Evolutionary conservation across 2,797 vertebrate genomes (phyloP), one percentile per base, ranked within the genome.

Genomic region (Arrhamphus sclerolepis): DNA sequence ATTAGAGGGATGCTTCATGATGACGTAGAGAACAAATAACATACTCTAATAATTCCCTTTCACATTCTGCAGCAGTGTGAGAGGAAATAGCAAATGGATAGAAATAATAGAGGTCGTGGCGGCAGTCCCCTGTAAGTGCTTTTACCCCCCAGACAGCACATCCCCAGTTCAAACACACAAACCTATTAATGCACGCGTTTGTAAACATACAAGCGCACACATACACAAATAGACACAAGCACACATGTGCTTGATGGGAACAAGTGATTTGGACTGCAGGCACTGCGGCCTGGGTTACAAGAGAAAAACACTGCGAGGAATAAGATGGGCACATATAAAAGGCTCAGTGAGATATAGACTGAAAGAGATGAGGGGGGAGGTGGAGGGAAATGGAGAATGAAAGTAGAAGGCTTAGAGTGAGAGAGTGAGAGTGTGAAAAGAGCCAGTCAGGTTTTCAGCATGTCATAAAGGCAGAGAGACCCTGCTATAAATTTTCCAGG

Each of bases 1-100:
- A 88, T 87, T 78, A 88, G 67, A 75, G 59, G 47, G 77, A 84
- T 78, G 81, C 74, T 80, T 84, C 76, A 80, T 81, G 77, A 84
- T 84, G 87, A 85, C 82, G 80, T 2, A 75, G 50, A 72, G 62
- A 79, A 75, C 73, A 85, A 82, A 82, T 77, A 50, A 86, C 85
- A 80, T 62, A 71, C 71, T 74, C 67, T 72, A 70, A 84, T 82
- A 83, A 84, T 80, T 75, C 77, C 62, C 57, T 77, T 79, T 84
- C 50, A 75, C 69, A 62, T 84, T 72, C 75, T 69, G 66, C 39
- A 2, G 55, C 42, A 44, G 61, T 20, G 52, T 31, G 62, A 84
- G 72, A 83, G 73, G 71, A 86, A 84, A 78, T 2, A 59, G 53
- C 67, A 84, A 86, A 86, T 83, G 78, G 70, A 80, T 58, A 69